Evolutionary conservation across 2,797 vertebrate genomes (phyloP), one percentile per base, ranked within the genome.

Genomic region (Gallinago stenura): DNA sequence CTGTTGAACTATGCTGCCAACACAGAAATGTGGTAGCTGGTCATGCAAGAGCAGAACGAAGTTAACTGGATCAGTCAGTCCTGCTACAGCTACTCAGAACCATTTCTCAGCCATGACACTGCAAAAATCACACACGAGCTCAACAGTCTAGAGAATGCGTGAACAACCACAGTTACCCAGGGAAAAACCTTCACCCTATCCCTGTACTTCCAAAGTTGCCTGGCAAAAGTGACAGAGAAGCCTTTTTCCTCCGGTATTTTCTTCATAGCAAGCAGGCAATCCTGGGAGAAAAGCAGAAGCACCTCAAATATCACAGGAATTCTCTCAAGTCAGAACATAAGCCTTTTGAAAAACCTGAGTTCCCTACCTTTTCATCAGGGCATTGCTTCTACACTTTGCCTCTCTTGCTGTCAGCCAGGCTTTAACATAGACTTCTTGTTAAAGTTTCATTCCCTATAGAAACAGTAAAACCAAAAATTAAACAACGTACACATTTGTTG

Each of bases 371-470:
- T 84, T 83, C 78, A 95, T 94, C 96, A 96, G 89, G 90, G 84
- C 96, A 97, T 97, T 92, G 95, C 89, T 94, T 92, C 92, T 87
- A 83, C 37, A 39, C 45, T 95, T 89, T n/a, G 70, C 20, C 31
- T 73, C 60, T 89, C 81, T 43, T 25, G 89, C 89, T 89, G 73
- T 79, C 61, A 77, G 84, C 48, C 93, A 94, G 87, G 92, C 43
- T 92, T 91, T 79, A 87, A 80, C 58, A 79, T 0, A 95, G 75
- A 57, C 33, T 84, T 92, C 93, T 82, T 73, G 68, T 89, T 94
- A 96, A 70, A 93, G 95, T 92, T 85, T 94, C 95, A 96, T 97
- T 89, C 95, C 95, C 96, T 97, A 70, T 2, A 85, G 88, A 93
- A 90, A 96, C 19, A 91, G 68, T 33, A 85, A 93, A 91, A 96